Evolutionary conservation across 2,797 vertebrate genomes (phyloP).

Genomic region (Cyprinodon diabolis): DNA sequence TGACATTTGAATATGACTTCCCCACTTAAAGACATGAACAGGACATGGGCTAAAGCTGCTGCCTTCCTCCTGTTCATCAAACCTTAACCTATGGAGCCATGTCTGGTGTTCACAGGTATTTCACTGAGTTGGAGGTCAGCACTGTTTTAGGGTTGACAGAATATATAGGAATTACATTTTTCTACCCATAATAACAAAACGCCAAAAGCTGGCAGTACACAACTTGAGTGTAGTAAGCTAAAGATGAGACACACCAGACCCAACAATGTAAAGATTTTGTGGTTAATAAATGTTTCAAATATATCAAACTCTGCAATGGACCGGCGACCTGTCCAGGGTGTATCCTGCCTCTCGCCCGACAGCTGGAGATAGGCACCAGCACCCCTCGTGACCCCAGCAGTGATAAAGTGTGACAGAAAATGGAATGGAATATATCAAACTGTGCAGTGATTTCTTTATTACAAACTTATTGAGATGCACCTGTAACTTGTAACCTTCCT

Average conservation of each 20-base stretch:
- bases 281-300: no score
- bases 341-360: no score
- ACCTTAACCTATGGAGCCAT: not conserved
- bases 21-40: no score
- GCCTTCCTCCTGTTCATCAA: no score
- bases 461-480: not conserved
- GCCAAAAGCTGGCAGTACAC: not conserved
- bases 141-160: not conserved
- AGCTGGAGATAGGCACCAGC: no score
- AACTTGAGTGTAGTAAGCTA: not conserved
- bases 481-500: conserved; percentile 43
- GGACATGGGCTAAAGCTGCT: no score
- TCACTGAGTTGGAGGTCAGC: not conserved
- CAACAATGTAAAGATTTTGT: not conserved
- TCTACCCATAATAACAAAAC: not conserved
- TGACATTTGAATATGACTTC: no score
- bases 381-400: no score
- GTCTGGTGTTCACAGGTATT: not conserved
- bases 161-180: not conserved
- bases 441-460: not conserved
- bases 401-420: no score
- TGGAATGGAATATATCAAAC: not conserved
- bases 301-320: no score
- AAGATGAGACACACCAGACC: not conserved
- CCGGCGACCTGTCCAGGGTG: no score